phyloP scores from a whole-genome alignment of 1,140 invertebrate species.

The Atta texana region DNA sequence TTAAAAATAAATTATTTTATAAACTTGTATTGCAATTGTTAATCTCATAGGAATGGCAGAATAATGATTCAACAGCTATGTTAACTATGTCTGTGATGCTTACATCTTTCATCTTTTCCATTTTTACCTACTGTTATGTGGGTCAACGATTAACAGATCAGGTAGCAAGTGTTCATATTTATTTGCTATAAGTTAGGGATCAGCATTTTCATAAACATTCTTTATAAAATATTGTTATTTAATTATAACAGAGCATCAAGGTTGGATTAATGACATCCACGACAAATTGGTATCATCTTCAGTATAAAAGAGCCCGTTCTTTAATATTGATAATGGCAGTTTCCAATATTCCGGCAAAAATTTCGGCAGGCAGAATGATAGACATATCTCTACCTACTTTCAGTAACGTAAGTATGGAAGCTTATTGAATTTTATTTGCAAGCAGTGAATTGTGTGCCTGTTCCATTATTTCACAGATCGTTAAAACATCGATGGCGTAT shows the following conservation, averaged over 20 bases:
- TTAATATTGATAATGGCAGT: slow-evolving; percentile 74
- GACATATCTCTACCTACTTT: slow-evolving; percentile 73
- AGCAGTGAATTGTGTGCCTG: neutral
- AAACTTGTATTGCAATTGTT: neutral
- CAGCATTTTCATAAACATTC: neutral
- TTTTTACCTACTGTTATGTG: slow-evolving; percentile 75
- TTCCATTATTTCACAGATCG: slow-evolving; percentile 22
- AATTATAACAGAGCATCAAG: slow-evolving; percentile 60
- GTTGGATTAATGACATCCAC: slow-evolving; percentile 60
- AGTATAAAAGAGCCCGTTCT: slow-evolving; percentile 52
- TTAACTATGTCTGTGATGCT: slow-evolving; percentile 48
- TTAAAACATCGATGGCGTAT: slow-evolving; percentile 67
- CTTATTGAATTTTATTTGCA: neutral
- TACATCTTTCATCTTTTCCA: slow-evolving; percentile 69
- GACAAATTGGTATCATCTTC: slow-evolving; percentile 68
- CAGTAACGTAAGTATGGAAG: slow-evolving; percentile 67
- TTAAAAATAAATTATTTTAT: slow-evolving; percentile 7
- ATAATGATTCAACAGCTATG: slow-evolving; percentile 38
- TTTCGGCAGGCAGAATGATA: slow-evolving; percentile 72
- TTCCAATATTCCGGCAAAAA: slow-evolving; percentile 68
- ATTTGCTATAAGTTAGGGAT: neutral
- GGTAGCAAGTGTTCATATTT: slow-evolving; percentile 42
- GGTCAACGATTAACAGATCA: slow-evolving; percentile 73
- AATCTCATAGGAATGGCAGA: slow-evolving; percentile 73
- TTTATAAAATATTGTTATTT: neutral